Base-by-base conservation (phyloP, 2,888 invertebrate genomes). In the Crepidodera aurea region DNA sequence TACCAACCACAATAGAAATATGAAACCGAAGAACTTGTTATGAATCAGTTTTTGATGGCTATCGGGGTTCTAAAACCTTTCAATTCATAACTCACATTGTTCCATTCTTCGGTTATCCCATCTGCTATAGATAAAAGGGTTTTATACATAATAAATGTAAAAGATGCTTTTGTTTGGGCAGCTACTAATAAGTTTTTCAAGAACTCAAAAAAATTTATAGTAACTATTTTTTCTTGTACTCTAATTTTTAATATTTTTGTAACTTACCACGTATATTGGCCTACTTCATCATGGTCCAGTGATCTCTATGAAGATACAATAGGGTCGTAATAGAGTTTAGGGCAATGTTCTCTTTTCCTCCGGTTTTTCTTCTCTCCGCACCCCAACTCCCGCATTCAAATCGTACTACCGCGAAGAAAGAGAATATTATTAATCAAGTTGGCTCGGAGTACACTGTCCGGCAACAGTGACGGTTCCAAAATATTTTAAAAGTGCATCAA, bases 11-110 rank as follows among this genome's bases (percentile, higher is more conserved):
- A 66, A 66, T 44, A 51, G 61, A 64, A 70, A 70, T 53, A 59
- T 57, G 66, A 70, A 60, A 67, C 67, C 66, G 29, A 40, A 62
- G 50, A 63, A 64, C 66, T 70, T 67, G 67, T 70, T 67, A 64
- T 63, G 50, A 64, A 69, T 67, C 67, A 64, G 66, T 65, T 63
- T 58, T 42, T 15, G 56, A 61, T 59, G 19, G 27, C 37, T 56
- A 62, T 62, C 61, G 10, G 39, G 39, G 39, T 6, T 51, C 34
- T 34, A 25, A 34, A 16, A 8, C 37, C 27, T 53, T 40, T 40
- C 53, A 53, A 16, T 53, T 53, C 53, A 40, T 53, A 53, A 53
- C 32, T 32, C 5, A 3, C 12, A 10, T 51, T 51, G 34, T 51
- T 34, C 37, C 29, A 1, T 8, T 27, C 29, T 15, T 32, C 10